Evolutionary conservation across 2,797 vertebrate genomes (phyloP).

Genomic region (Natrix natrix): DNA sequence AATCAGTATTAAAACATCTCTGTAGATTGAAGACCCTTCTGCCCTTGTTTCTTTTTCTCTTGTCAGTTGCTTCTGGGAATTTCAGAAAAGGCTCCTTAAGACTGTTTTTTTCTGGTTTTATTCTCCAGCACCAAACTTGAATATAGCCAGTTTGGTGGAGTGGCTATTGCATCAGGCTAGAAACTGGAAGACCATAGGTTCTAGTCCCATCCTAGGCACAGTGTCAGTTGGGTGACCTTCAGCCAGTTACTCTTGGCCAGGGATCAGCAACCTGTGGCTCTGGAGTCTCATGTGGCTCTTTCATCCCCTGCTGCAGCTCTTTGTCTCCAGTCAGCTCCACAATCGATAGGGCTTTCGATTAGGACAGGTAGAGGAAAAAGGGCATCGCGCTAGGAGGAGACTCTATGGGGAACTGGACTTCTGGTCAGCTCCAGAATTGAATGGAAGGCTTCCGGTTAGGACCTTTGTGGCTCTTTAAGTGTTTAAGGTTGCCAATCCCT

Average conservation of each 20-base stretch:
- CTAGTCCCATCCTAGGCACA: not conserved
- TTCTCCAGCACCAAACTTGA: not conserved
- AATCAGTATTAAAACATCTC: not conserved
- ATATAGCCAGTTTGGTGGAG: not conserved
- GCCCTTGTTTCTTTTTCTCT: not conserved
- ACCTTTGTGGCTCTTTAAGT: too few relatives aligned
- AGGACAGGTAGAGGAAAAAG: too few relatives aligned
- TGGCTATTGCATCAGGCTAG: not conserved
- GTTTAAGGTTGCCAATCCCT: too few relatives aligned
- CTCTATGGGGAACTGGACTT: too few relatives aligned
- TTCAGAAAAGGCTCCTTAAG: not conserved
- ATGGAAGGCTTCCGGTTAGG: too few relatives aligned
- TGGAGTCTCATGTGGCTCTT: too few relatives aligned
- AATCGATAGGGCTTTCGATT: too few relatives aligned
- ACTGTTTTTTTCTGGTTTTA: not conserved
- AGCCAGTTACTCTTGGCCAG: not conserved
- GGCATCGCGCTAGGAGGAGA: too few relatives aligned
- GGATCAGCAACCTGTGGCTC: too few relatives aligned
- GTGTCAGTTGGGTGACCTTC: not conserved
- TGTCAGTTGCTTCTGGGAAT: not conserved
- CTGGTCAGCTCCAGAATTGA: too few relatives aligned
- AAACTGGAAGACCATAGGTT: not conserved
- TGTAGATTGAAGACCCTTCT: not conserved
- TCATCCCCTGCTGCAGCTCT: too few relatives aligned
- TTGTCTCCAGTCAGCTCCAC: too few relatives aligned